Conservation (phyloP, 2,888 invertebrate species). For the Seira musarum region DNA sequence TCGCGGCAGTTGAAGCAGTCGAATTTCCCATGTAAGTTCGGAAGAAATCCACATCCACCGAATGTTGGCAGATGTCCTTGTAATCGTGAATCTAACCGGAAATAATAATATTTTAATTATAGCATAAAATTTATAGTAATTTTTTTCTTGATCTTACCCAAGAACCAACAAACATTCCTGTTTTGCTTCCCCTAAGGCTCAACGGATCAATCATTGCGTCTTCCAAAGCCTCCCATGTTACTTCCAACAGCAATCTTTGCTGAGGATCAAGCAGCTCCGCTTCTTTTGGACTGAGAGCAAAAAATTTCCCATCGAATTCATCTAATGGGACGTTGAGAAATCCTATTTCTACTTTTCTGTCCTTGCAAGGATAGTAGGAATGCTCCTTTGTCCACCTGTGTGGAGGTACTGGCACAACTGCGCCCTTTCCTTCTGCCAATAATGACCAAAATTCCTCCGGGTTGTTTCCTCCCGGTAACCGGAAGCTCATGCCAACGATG, state of each 20-base stretch:
- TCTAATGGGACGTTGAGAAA: slow-evolving; percentile 30
- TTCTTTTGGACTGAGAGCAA: no score
- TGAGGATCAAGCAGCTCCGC: no score
- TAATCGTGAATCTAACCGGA: slow-evolving; percentile 32
- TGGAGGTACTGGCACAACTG: neutral
- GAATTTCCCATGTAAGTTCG: slow-evolving; percentile 58
- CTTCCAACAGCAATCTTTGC: no score
- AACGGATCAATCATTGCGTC: slow-evolving; percentile 40
- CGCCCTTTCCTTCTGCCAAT: slow-evolving; percentile 19
- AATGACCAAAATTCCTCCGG: slow-evolving; percentile 46
- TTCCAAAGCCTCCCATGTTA: slow-evolving; percentile 44
- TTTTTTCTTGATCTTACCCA: no score
- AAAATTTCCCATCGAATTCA: no score
- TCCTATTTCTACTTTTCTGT: slow-evolving; percentile 16
- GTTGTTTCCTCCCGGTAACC: slow-evolving; percentile 30
- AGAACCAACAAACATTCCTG: slow-evolving; percentile 38
- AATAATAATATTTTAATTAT: neutral
- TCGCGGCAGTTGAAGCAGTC: slow-evolving; percentile 37
- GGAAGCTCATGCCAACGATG: slow-evolving; percentile 33
- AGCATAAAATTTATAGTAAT: no score
- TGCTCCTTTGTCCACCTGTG: neutral
- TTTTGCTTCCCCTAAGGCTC: slow-evolving; percentile 13
- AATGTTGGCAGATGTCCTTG: slow-evolving; percentile 27
- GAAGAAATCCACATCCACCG: slow-evolving; percentile 24
- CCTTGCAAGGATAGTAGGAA: neutral